Evolutionary conservation across 2,113 vertebrate genomes (phyloP).

Genomic region (Aphyosemion australe): DNA sequence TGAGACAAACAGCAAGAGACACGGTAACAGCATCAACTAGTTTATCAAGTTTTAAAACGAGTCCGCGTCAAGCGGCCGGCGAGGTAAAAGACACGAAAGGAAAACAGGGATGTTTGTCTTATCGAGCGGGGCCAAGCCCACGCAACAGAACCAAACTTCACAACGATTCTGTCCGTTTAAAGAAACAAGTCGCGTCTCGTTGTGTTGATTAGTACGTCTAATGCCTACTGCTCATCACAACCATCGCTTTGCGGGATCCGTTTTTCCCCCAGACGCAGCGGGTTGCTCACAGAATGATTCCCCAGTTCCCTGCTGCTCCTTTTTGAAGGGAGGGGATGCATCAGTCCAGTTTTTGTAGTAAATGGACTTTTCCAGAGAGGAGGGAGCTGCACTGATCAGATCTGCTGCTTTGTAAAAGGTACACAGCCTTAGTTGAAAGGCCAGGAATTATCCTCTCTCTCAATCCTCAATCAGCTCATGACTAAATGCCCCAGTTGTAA

Average conservation of each 20-base stretch:
- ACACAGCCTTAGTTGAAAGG: constrained; percentile 35
- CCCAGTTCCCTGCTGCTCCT: constrained; percentile 29
- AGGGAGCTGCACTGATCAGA: constrained; percentile 42
- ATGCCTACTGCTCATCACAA: background rate
- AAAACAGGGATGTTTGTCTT: background rate
- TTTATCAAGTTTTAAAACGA: constrained; percentile 35
- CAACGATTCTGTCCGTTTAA: background rate
- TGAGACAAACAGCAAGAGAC: constrained; percentile 44
- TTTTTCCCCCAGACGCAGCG: constrained; percentile 15
- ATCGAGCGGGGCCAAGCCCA: background rate
- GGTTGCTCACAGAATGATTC: constrained; percentile 28
- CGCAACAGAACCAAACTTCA: background rate
- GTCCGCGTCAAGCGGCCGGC: constrained; percentile 1
- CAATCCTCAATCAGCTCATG: constrained; percentile 55
- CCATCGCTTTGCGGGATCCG: background rate
- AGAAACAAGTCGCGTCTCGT: background rate
- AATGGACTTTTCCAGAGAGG: constrained; percentile 58
- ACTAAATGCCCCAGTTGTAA: constrained; percentile 52
- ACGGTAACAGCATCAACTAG: constrained; percentile 25
- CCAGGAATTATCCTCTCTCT: constrained; percentile 50
- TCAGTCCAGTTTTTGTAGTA: constrained; percentile 58
- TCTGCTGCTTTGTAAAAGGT: constrained; percentile 61
- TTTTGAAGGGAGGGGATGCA: constrained; percentile 50
- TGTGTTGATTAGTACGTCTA: background rate
- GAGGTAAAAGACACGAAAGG: background rate